Conservation (phyloP, 2,888 invertebrate genomes). For the Tachina lurida region DNA sequence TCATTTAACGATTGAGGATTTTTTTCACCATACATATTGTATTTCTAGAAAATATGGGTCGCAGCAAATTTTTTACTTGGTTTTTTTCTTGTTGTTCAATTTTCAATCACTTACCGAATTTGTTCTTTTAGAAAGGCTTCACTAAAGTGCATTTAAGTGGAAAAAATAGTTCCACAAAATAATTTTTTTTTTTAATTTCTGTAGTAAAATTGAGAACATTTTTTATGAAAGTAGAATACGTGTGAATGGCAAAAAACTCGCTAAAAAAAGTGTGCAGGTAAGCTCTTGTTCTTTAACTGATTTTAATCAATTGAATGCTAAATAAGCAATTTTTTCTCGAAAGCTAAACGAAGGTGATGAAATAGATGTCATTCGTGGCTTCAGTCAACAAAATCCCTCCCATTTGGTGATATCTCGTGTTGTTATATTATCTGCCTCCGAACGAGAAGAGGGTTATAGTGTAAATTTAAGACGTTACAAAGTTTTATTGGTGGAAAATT, state of each 20-base stretch:
- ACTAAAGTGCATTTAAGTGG: no score
- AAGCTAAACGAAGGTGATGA: conserved; percentile 89
- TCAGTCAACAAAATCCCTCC: conserved; percentile 87
- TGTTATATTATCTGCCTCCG: conserved; percentile 85
- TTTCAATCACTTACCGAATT: no score
- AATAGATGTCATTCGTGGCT: conserved; percentile 89
- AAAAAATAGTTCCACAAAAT: not conserved
- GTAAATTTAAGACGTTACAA: conserved; percentile 88
- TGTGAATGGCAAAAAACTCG: conserved; percentile 89
- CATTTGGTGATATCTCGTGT: conserved; percentile 88
- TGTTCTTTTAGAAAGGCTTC: no score
- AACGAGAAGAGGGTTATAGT: conserved; percentile 84
- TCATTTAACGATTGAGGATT: no score
- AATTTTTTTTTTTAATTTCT: conserved; percentile 24
- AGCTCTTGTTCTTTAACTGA: conserved; percentile 72
- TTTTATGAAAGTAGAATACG: conserved; percentile 92
- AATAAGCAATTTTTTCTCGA: not conserved
- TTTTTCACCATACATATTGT: no score
- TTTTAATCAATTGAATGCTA: not conserved
- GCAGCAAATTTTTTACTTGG: no score
- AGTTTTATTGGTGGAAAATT: conserved; percentile 89
- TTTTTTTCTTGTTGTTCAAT: no score
- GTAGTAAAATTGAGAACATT: conserved; percentile 90
- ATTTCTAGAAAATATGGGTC: no score
- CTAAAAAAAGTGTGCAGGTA: conserved; percentile 89